Evolutionary conservation across 2,888 invertebrate species (phyloP).

Genomic region (Mechanitis mazaeus): DNA sequence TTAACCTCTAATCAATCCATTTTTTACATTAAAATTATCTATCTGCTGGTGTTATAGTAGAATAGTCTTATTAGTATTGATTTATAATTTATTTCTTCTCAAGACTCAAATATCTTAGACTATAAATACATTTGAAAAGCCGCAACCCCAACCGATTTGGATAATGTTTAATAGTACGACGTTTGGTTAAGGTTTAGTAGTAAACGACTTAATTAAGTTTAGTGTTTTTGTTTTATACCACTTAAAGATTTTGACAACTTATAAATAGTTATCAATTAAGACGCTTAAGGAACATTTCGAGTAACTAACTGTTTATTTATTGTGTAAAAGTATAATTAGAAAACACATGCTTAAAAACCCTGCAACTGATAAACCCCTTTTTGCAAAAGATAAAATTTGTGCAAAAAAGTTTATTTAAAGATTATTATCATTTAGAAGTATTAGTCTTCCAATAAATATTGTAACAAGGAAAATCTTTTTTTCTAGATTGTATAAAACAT

Average conservation of each 20-base stretch:
- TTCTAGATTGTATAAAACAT: too few species aligned
- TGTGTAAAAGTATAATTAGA: too few species aligned
- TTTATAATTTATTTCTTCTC: background rate
- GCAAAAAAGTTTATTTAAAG: background rate
- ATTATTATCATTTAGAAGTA: too few species aligned
- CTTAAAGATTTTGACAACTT: slow-evolving; percentile 33
- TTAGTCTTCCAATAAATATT: too few species aligned
- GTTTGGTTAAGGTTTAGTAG: slow-evolving; percentile 27
- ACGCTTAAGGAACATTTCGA: too few species aligned
- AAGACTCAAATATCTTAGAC: slow-evolving; percentile 24
- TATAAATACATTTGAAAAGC: slow-evolving; percentile 32
- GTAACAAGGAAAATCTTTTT: too few species aligned
- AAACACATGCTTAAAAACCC: too few species aligned
- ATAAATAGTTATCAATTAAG: slow-evolving; percentile 26
- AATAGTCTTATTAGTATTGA: background rate
- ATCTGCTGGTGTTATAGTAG: too few species aligned
- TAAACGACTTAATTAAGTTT: slow-evolving; percentile 32
- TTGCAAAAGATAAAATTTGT: slow-evolving; percentile 5
- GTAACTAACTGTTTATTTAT: too few species aligned
- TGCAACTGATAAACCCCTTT: too few species aligned
- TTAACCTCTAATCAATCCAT: too few species aligned
- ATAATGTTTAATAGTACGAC: slow-evolving; percentile 42
- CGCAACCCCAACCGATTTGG: slow-evolving; percentile 36
- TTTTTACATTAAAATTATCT: too few species aligned
- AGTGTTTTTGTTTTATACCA: slow-evolving; percentile 36